Base-by-base conservation (phyloP, 2,797 vertebrate species). In the Cetoscarus ocellatus region DNA sequence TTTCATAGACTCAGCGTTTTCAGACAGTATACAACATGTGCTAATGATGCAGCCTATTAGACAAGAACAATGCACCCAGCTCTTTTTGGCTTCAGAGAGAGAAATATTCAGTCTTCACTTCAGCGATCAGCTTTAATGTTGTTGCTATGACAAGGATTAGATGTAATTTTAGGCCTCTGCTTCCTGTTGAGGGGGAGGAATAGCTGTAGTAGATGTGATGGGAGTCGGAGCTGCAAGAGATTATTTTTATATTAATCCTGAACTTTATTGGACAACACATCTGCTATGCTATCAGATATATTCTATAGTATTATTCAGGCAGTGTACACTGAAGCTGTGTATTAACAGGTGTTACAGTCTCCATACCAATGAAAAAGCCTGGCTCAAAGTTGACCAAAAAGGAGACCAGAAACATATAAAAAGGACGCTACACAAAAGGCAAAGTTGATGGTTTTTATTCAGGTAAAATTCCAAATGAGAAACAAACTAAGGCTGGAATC, bases 161-260 rank as follows among this genome's bases (percentile, higher is more conserved):
- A 61, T 83, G 69, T 83, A 36, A 84, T 85, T 84, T 77, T 70
- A 73, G 73, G 61, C 61, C 60, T 75, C 10, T 38, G 53, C 52
- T 75, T 89, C 76, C 81, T 85, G 88, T 65, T 67, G 81, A 90
- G 77, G 69, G 75, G 79, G 80, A 77, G 84, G 81, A 79, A 77
- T 44, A 76, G 88, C 78, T 17, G 47, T 69, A 77, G 61, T 52
- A 71, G 77, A 85, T 88, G 86, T 78, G 36, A 34, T 63, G 62
- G 60, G 74, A 62, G 79, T 61, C 78, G 61, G 73, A 86, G 71
- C 70, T 61, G 62, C 27, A 27, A 27, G 76, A 90, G 88, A 92
- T 93, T 92, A 90, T 71, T 73, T 91, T 85, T 92, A 88, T 90
- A 91, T 93, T 93, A 93, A 92, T 93, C 87, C 85, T 55, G 73